Evolutionary conservation across 2,113 vertebrate genomes (phyloP), one percentile per base, ranked within the genome.

Genomic region (Anser brachyrhynchus): DNA sequence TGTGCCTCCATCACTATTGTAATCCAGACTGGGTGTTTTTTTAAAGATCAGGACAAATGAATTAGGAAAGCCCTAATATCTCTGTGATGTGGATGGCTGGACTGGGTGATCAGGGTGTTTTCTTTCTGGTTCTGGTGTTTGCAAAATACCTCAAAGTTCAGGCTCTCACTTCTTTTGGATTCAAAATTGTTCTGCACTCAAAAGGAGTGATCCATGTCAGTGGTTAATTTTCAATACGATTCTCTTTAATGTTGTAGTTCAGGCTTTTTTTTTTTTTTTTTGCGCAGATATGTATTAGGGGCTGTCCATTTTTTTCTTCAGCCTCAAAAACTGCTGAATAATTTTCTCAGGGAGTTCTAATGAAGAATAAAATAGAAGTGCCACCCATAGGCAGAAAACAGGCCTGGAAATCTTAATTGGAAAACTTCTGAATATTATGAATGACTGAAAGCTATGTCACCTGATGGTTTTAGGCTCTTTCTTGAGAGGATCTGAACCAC

Each of bases 301-400:
- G 41, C 13, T 44, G 26, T 46, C 39, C 35, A n/a, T 59, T 89
- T 91, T 89, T 85, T 67, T 54, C 87, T 90, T 72, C 33, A 69
- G 23, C 85, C 43, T 87, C 58, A 87, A 89, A 92, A 75, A 64
- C 29, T 73, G 29, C 33, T 90, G 13, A 90, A 44, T 25, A 64
- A 21, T 82, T 90, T 65, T 59, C 87, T 91, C 52, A 61, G 66
- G 85, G 33, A 69, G 35, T 76, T 83, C 70, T 37, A 94, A 79
- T 88, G 55, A 90, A 85, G 39, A 90, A 78, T 72, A 89, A 91
- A 94, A 71, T 59, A 67, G 87, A 87, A 72, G 46, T 76, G 65
- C 17, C 41, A 39, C 44, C 51, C 55, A 86, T 23, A 76, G 81
- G 51, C 21, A 73, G 58, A 88, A 17, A 75, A 22, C 6, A 39